Base-by-base conservation (phyloP, 2,797 vertebrate species). In the Betta splendens region DNA sequence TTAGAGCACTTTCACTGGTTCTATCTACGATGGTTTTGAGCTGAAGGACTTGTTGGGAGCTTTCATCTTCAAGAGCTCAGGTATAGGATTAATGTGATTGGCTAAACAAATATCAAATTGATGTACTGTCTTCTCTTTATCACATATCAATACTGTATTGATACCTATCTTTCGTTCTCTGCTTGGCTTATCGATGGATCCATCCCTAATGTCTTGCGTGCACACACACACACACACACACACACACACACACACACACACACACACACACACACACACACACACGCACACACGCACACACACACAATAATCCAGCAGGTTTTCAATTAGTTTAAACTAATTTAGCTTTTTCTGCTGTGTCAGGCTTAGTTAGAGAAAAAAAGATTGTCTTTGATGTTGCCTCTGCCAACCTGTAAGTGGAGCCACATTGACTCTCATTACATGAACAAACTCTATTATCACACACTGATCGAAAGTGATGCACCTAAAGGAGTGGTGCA, bases 51-150 rank as follows among this genome's bases (percentile, higher is more conserved):
- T 23, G 23, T 23, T 23, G 23, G 23, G n/a, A n/a, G n/a, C n/a
- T n/a, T n/a, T n/a, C 33, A 16, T 36, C 33, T 16, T 36, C n/a
- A 17, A 33, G n/a, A 16, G 33, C 5, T n/a, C n/a, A n/a, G n/a
- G n/a, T n/a, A 35, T 35, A 8, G 9, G 8, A 17, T 36, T 16
- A 9, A 36, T 16, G n/a, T 36, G 33, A 36, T 33, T 8, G 33
- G n/a, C n/a, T n/a, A n/a, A n/a, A n/a, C n/a, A n/a, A 36, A 36
- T 67, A 44, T 7, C 32, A 16, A 44, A 49, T 51, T 69, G 45
- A 60, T 75, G 61, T 47, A 65, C 20, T 38, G 32, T 22, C 28
- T 57, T 43, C 56, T 53, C 47, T 44, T 7, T 12, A 35, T 49
- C 50, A 68, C 33, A 42, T 28, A 36, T 45, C 57, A 46, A 28